phyloP scores from a whole-genome alignment of 2,797 vertebrate species.

The Falco concolor region DNA sequence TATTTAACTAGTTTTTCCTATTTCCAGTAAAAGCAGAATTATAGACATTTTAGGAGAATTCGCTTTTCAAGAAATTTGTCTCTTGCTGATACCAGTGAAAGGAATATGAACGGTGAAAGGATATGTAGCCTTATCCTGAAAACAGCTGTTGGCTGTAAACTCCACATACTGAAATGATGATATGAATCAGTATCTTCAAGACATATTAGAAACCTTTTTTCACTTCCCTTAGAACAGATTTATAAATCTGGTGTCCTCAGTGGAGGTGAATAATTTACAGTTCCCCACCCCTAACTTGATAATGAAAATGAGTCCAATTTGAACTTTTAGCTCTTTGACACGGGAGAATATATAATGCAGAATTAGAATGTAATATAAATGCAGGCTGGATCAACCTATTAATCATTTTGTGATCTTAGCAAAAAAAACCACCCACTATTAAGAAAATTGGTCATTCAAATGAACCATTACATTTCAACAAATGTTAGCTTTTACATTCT shows the following conservation, averaged over 20 bases:
- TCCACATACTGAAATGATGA: background rate
- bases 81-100: constrained; percentile 13
- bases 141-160: background rate
- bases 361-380: constrained; percentile 42
- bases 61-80: constrained; percentile 5
- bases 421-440: background rate
- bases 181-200: background rate
- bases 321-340: constrained; percentile 40
- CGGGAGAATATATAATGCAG: constrained; percentile 7
- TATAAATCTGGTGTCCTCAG: constrained; percentile 25
- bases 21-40: constrained; percentile 6
- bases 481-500: constrained; percentile 50
- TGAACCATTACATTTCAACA: constrained; percentile 57
- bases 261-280: constrained; percentile 39
- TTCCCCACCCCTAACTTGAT: constrained; percentile 26
- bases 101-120: background rate
- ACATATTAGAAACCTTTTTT: background rate
- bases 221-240: constrained; percentile 18
- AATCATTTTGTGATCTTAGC: constrained; percentile 35
- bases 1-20: background rate
- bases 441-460: constrained; percentile 53
- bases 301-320: constrained; percentile 51
- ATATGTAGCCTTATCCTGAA: background rate
- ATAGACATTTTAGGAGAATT: background rate
- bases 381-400: constrained; percentile 38